phyloP scores from a whole-genome alignment of 2,797 vertebrate species.

The Toxotes lorentzi region DNA sequence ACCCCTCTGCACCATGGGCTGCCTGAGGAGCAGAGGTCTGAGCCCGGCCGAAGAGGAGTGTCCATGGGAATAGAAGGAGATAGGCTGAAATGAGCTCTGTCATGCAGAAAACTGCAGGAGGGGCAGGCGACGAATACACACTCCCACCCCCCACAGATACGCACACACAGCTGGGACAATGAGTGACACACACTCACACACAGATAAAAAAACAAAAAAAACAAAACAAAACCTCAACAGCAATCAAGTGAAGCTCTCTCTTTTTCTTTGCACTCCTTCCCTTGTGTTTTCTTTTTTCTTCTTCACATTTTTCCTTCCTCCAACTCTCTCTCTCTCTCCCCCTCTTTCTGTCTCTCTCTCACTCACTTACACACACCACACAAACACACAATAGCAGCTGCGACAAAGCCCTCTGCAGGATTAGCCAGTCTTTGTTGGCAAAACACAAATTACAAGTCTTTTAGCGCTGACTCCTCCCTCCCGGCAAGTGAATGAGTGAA shows the following conservation, averaged over 20 bases:
- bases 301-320: slow-evolving; percentile 37
- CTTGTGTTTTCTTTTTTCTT: slow-evolving; percentile 34
- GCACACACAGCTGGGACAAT: slow-evolving; percentile 72
- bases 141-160: slow-evolving; percentile 58
- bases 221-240: slow-evolving; percentile 14
- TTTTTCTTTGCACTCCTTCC: slow-evolving; percentile 51
- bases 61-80: slow-evolving; percentile 60
- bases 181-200: slow-evolving; percentile 41
- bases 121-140: slow-evolving; percentile 78
- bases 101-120: slow-evolving; percentile 90
- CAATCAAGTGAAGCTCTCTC: slow-evolving; percentile 57
- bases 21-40: slow-evolving; percentile 77
- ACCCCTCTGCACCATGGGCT: slow-evolving; percentile 68
- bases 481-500: slow-evolving; percentile 73
- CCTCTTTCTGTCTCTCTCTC: neutral
- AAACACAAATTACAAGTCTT: slow-evolving; percentile 95
- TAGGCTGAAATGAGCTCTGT: slow-evolving; percentile 85
- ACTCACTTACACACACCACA: slow-evolving; percentile 47
- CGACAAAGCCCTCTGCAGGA: slow-evolving; percentile 89
- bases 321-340: slow-evolving; percentile 1
- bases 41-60: slow-evolving; percentile 74
- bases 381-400: slow-evolving; percentile 78
- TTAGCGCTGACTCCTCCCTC: slow-evolving; percentile 85
- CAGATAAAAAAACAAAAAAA: slow-evolving; percentile 32
- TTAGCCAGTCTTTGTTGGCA: slow-evolving; percentile 94